A percentile compares a stretch with the other conserved stretches of the same genome.
Evolutionary conservation across 1,140 invertebrate species (phyloP).

Genomic region (Drosophila leontia): DNA sequence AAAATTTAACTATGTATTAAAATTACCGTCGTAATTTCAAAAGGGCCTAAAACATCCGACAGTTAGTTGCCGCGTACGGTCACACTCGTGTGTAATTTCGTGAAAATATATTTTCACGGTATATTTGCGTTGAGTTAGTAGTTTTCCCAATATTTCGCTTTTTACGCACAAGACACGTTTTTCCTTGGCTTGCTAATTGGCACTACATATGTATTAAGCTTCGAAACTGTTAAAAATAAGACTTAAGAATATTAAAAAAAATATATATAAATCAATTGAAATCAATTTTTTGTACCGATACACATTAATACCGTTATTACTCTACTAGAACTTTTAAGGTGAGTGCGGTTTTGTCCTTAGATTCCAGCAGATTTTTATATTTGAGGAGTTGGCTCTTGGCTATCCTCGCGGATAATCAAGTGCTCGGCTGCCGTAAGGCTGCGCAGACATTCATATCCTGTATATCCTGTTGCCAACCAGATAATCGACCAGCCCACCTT

Average conservation of each 20-base stretch:
- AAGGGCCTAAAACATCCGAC: background rate
- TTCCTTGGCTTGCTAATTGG: conserved; percentile 1
- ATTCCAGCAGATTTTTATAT: background rate
- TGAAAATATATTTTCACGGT: conserved; percentile 15
- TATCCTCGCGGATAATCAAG: conserved; percentile 11
- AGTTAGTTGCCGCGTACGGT: conserved; percentile 13
- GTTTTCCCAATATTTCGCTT: conserved; percentile 7
- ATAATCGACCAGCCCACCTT: conserved; percentile 36
- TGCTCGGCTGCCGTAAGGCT: conserved; percentile 9
- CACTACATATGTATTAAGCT: background rate
- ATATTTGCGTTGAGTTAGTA: conserved; percentile 3
- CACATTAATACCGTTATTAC: conserved; percentile 13
- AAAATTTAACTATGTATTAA: too few relatives aligned
- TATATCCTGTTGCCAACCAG: conserved; percentile 39
- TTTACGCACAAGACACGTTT: conserved; percentile 5
- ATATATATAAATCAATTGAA: conserved; percentile 3
- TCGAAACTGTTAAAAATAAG: conserved; percentile 3
- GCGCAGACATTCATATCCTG: conserved; percentile 18
- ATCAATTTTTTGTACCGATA: conserved; percentile 10
- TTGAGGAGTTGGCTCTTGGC: background rate
- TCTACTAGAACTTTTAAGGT: background rate
- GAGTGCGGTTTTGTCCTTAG: background rate
- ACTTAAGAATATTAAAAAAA: background rate
- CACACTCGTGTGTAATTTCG: conserved; percentile 18
- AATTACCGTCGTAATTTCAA: background rate